These are phyloP conservation scores for Hydrolagus affinis DNA, from an alignment of 2,113 vertebrate genomes.

Conservation along the genomic window DNA sequence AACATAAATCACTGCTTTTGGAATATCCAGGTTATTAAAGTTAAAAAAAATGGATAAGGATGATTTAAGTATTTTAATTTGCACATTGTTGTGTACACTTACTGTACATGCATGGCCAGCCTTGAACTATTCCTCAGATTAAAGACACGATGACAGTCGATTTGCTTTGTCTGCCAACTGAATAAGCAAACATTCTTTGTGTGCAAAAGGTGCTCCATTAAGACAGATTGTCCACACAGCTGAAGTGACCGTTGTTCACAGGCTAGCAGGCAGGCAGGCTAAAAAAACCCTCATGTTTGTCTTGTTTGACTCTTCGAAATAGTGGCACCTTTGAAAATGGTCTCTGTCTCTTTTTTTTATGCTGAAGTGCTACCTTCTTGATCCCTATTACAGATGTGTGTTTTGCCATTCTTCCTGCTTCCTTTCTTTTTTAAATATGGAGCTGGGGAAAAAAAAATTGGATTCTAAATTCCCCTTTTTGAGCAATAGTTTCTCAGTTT, in stretches of 20 bases:
- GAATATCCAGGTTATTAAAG: not conserved
- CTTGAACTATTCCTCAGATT: not conserved
- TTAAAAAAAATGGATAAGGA: not conserved
- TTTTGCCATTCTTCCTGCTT: not conserved
- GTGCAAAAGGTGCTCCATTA: constrained; percentile 11
- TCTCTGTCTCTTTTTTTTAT: not conserved
- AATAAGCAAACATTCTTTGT: not conserved
- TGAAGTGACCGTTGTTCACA: constrained; percentile 20
- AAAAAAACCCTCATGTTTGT: not conserved
- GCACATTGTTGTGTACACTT: not conserved
- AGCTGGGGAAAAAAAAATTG: no score
- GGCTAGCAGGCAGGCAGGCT: not conserved
- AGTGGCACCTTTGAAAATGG: not conserved
- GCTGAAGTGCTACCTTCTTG: not conserved
- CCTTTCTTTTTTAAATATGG: no score
- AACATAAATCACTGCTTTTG: not conserved
- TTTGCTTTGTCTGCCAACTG: constrained; percentile 8
- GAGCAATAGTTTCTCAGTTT: no score
- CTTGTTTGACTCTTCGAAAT: not conserved
- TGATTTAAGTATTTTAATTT: not conserved
- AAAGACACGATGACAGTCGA: not conserved
- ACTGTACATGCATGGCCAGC: no score
- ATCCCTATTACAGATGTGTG: not conserved
- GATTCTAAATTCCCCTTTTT: no score
- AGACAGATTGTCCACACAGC: constrained; percentile 25